These are phyloP conservation scores for Eilema griseolum DNA, from an alignment of 2,888 invertebrate genomes.

Conservation along the genomic window DNA sequence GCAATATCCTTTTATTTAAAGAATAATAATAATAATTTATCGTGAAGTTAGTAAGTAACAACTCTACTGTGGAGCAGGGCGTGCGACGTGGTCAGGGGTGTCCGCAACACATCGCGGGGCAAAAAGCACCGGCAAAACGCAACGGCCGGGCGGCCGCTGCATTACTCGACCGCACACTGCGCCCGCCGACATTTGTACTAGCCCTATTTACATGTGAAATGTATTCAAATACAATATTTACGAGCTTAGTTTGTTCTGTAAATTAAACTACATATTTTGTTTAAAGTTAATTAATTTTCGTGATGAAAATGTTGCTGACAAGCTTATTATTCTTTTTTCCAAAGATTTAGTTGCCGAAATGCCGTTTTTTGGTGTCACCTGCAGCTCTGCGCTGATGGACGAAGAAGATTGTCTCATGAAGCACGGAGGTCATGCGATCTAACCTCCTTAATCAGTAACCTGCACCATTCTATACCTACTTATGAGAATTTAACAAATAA, in stretches of 20 bases:
- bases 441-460: too few species aligned
- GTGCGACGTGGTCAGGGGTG: constrained; percentile 49
- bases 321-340: too few species aligned
- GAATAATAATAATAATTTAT: constrained; percentile 3
- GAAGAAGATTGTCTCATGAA: too few species aligned
- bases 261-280: constrained; percentile 1
- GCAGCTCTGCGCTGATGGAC: too few species aligned
- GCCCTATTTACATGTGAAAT: constrained; percentile 44
- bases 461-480: too few species aligned
- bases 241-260: constrained; percentile 13
- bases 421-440: too few species aligned
- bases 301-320: not conserved
- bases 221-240: constrained; percentile 34
- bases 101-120: constrained; percentile 49
- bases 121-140: constrained; percentile 74
- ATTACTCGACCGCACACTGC: constrained; percentile 76
- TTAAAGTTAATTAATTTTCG: not conserved
- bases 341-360: too few species aligned
- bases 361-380: too few species aligned
- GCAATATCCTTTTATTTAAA: not conserved
- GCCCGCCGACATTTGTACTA: constrained; percentile 59
- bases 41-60: constrained; percentile 20
- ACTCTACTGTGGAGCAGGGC: constrained; percentile 34
- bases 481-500: too few species aligned
- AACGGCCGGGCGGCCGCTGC: constrained; percentile 54